Evolutionary conservation across 1,140 invertebrate genomes (phyloP), one percentile per base, ranked within the genome.

Genomic region (Elysia chlorotica): DNA sequence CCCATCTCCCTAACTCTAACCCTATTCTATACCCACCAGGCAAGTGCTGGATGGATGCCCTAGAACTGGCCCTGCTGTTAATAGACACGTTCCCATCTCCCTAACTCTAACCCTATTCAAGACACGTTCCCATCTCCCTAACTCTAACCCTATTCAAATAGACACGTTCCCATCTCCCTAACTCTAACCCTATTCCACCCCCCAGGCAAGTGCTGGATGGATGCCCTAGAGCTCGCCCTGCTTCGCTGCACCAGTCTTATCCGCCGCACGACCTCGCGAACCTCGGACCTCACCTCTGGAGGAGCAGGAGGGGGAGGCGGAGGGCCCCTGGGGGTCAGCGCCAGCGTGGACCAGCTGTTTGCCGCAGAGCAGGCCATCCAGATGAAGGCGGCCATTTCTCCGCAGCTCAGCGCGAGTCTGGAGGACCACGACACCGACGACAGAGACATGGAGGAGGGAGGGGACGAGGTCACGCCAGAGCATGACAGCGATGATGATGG

Each of bases 131-230:
- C n/a, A n/a, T n/a, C n/a, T n/a, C n/a, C n/a, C n/a, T n/a, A n/a
- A n/a, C n/a, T n/a, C n/a, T n/a, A n/a, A n/a, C n/a, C n/a, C n/a
- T n/a, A n/a, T n/a, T n/a, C n/a, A n/a, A n/a, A n/a, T n/a, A n/a
- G n/a, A n/a, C n/a, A n/a, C n/a, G n/a, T n/a, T n/a, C n/a, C n/a
- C n/a, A n/a, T n/a, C n/a, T n/a, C n/a, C n/a, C n/a, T n/a, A n/a
- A n/a, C n/a, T n/a, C n/a, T n/a, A n/a, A n/a, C n/a, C n/a, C n/a
- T n/a, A n/a, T n/a, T 96, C 6, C 95, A 96, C 85, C 95, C 95
- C 70, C 92, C 93, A 82, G 96, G 96, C 23, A 96, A 96, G 88
- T 97, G 95, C 88, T 98, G 96, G 96, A 91, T 98, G 86, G 96
- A 97, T 88, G 95, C 95, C 14, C 88, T 98, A 31, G 96, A 97